Conservation (phyloP, 2,888 invertebrate species). For the Nineta flava region DNA sequence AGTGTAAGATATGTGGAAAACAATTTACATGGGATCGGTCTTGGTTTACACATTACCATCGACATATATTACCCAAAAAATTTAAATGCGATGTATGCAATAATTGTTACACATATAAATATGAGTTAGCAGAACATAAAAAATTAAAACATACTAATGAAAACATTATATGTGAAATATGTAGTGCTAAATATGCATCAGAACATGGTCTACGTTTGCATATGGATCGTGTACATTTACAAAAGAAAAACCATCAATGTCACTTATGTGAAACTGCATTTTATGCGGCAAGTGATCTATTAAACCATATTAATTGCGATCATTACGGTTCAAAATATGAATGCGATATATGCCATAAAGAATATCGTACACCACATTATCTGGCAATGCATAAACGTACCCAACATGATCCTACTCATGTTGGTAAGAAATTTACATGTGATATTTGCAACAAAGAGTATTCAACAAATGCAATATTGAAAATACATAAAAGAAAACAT, state of each 20-base stretch:
- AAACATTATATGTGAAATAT: background rate
- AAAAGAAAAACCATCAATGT: background rate
- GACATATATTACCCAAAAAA: background rate
- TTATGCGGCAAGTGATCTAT: background rate
- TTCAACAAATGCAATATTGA: conserved; percentile 15
- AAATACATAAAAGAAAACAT: conserved; percentile 20
- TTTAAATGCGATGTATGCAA: background rate
- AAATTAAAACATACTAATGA: conserved; percentile 1
- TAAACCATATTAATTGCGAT: background rate
- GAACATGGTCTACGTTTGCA: background rate
- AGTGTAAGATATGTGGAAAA: background rate
- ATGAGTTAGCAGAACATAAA: background rate
- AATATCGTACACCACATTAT: background rate
- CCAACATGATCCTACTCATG: conserved; percentile 4
- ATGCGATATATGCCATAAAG: conserved; percentile 7
- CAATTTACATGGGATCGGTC: background rate
- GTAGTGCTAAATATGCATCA: background rate
- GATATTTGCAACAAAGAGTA: conserved; percentile 15
- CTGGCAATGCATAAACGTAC: conserved; percentile 1
- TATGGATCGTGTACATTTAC: background rate
- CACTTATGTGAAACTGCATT: background rate
- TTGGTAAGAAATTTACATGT: conserved; percentile 8
- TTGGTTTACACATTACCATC: background rate
- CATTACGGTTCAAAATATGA: background rate
- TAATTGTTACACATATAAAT: background rate